phyloP scores from a whole-genome alignment of 2,797 vertebrate species.

The Squalus acanthias region DNA sequence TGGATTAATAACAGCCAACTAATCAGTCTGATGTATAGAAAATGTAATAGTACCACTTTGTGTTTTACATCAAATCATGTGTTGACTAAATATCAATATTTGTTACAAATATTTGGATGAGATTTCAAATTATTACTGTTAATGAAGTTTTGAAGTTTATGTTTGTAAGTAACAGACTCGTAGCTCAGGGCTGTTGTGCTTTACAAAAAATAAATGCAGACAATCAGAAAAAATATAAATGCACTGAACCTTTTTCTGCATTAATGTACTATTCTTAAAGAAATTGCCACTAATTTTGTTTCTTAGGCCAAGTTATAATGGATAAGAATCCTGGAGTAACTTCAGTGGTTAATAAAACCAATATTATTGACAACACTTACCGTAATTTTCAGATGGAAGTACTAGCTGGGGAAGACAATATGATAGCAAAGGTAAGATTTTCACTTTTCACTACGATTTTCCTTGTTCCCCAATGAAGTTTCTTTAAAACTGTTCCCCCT shows the following conservation, averaged over 20 bases:
- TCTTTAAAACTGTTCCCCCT: background rate
- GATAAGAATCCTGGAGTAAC: slow-evolving; percentile 91
- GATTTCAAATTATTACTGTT: background rate
- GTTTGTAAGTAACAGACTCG: background rate
- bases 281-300: slow-evolving; percentile 39
- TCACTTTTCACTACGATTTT: background rate
- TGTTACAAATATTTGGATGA: background rate
- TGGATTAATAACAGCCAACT: background rate
- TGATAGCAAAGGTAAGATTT: slow-evolving; percentile 74
- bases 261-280: slow-evolving; percentile 42
- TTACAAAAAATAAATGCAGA: background rate
- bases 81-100: background rate
- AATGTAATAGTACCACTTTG: background rate
- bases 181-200: background rate
- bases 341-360: slow-evolving; percentile 89
- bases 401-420: slow-evolving; percentile 81
- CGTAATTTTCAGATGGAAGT: slow-evolving; percentile 95
- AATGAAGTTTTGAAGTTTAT: background rate
- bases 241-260: background rate
- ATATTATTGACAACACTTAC: slow-evolving; percentile 79
- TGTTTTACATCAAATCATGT: background rate
- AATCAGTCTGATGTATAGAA: background rate
- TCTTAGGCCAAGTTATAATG: slow-evolving; percentile 82
- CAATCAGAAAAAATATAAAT: background rate
- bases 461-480: background rate